A percentile compares a stretch with the other conserved stretches of the same genome.
Evolutionary conservation across 2,113 vertebrate species (phyloP).

Genomic region (Saccopteryx bilineata): DNA sequence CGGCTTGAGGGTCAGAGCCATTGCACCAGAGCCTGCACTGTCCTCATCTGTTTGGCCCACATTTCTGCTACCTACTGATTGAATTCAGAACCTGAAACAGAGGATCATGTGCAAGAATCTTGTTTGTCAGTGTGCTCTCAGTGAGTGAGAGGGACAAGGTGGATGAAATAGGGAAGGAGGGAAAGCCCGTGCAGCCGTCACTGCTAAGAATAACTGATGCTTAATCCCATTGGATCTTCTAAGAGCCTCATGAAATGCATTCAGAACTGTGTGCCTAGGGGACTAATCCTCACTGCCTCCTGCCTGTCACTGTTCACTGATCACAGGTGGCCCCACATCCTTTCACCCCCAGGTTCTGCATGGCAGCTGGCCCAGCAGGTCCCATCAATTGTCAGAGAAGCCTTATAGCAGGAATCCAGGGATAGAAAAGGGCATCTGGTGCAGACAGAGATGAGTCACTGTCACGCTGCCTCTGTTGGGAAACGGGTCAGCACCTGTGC

Average conservation of each 20-base stretch:
- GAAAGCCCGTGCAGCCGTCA: accelerated
- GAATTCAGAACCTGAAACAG: neutral
- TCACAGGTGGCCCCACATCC: neutral
- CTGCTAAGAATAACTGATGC: too few species aligned
- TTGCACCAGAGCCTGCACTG: neutral
- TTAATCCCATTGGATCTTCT: neutral
- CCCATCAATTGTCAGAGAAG: neutral
- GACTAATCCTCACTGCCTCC: neutral
- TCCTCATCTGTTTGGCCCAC: neutral
- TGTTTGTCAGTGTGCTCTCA: neutral
- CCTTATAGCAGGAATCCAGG: neutral
- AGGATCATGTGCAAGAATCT: neutral
- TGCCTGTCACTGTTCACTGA: neutral
- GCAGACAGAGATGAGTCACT: neutral
- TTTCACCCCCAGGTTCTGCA: neutral
- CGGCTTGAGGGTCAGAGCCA: neutral
- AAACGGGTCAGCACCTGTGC: neutral
- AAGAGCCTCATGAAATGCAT: neutral
- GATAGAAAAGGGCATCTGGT: neutral
- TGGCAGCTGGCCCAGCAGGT: neutral
- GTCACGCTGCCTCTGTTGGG: neutral
- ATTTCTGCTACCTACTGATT: neutral
- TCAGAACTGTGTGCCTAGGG: neutral
- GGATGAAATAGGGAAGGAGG: neutral
- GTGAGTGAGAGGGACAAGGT: neutral